phyloP scores from a whole-genome alignment of 2,888 invertebrate genomes.

The Omphaloscelis lunosa region DNA sequence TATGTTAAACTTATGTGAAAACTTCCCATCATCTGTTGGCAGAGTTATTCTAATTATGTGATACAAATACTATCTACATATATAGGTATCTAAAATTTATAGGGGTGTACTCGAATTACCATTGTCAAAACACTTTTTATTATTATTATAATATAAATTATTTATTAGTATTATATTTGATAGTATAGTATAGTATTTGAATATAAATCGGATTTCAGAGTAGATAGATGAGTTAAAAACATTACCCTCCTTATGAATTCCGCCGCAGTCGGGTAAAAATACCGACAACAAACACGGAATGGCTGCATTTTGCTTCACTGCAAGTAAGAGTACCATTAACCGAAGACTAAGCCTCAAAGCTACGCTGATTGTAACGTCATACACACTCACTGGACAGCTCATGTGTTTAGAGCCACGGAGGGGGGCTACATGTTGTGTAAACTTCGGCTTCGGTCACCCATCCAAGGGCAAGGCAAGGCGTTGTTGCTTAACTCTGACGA shows the following conservation, averaged over 20 bases:
- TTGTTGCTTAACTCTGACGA: constrained; percentile 56
- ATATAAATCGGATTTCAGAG: background rate
- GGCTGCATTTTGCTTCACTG: background rate
- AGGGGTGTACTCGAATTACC: background rate
- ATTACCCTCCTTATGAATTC: background rate
- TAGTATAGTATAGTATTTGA: too few relatives aligned
- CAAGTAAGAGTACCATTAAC: background rate
- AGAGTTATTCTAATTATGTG: constrained; percentile 14
- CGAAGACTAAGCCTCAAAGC: background rate
- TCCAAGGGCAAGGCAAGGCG: constrained; percentile 63
- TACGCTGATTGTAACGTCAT: background rate
- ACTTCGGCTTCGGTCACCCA: constrained; percentile 45
- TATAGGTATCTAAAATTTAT: background rate
- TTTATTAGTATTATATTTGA: too few relatives aligned
- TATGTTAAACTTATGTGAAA: constrained; percentile 45
- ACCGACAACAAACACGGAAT: background rate
- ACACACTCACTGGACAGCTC: constrained; percentile 10
- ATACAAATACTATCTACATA: background rate
- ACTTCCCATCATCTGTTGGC: constrained; percentile 23
- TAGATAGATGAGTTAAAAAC: background rate
- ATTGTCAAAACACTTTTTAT: background rate
- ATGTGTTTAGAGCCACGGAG: constrained; percentile 18
- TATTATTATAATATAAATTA: too few relatives aligned
- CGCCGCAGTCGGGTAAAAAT: background rate
- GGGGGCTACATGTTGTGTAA: constrained; percentile 51